Evolutionary conservation across 1,140 invertebrate species (phyloP).

Genomic region (Polypedilum vanderplanki): DNA sequence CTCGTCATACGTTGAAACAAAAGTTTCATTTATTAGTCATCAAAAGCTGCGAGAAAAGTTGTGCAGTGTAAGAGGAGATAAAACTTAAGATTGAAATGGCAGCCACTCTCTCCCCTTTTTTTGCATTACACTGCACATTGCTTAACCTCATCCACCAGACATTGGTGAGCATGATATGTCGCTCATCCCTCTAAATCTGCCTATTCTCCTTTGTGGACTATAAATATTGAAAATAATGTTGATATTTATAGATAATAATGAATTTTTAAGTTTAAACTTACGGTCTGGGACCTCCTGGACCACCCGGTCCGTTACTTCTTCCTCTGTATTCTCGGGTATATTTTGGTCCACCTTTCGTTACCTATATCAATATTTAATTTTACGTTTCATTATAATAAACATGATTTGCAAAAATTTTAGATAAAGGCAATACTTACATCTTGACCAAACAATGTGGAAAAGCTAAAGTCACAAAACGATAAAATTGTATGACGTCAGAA

Average conservation of each 20-base stretch:
- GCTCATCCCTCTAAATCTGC: neutral
- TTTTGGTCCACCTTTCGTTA: neutral
- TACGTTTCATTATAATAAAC: too few species aligned
- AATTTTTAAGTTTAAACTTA: neutral
- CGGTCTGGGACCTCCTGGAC: neutral
- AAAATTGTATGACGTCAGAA: neutral
- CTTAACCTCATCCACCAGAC: slow-evolving; percentile 20
- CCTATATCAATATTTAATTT: too few species aligned
- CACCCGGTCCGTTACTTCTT: neutral
- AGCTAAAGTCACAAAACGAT: neutral
- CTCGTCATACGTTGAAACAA: neutral
- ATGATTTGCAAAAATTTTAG: too few species aligned
- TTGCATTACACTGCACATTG: slow-evolving; percentile 20
- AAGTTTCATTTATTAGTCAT: neutral
- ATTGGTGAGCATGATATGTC: neutral
- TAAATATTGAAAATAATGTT: neutral
- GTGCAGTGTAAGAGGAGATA: slow-evolving; percentile 3
- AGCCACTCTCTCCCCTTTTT: neutral
- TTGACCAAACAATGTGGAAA: neutral
- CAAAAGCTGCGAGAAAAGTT: neutral
- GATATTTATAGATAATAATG: neutral
- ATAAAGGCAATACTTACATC: neutral
- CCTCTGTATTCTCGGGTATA: neutral
- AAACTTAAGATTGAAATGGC: too few species aligned
- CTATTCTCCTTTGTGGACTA: slow-evolving; percentile 12